phyloP scores from a whole-genome alignment of 2,888 invertebrate genomes.

The Charanyca ferruginea region DNA sequence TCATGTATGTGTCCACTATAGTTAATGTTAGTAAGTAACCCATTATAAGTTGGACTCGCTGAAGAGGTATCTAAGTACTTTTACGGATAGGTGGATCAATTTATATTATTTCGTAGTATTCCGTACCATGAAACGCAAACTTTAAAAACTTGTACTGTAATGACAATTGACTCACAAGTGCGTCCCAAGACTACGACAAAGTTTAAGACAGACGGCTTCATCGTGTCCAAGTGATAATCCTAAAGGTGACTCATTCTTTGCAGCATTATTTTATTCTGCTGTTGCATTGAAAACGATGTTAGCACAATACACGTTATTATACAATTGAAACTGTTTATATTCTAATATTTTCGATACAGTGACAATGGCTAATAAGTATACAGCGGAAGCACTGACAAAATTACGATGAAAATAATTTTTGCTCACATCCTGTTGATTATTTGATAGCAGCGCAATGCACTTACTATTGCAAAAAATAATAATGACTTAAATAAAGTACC shows the following conservation, averaged over 20 bases:
- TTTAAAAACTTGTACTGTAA: not conserved
- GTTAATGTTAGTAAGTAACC: not conserved
- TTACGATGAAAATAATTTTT: slow-evolving; percentile 20
- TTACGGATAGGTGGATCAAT: not conserved
- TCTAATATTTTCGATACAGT: not conserved
- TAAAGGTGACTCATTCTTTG: not conserved
- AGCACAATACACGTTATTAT: not conserved
- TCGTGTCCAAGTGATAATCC: not conserved
- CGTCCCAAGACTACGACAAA: not conserved
- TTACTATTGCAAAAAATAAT: not conserved
- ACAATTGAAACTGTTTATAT: not conserved
- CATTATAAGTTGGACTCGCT: not conserved
- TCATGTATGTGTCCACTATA: not conserved
- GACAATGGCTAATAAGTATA: slow-evolving; percentile 2
- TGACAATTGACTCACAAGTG: not conserved
- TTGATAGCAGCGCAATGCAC: slow-evolving; percentile 12
- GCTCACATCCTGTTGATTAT: slow-evolving; percentile 37
- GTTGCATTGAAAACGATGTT: not conserved
- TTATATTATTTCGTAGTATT: not conserved
- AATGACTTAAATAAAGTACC: not conserved
- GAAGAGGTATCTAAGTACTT: not conserved
- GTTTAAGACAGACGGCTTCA: not conserved
- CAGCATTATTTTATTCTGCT: not conserved
- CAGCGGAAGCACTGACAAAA: slow-evolving; percentile 38
- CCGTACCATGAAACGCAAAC: not conserved